These are phyloP conservation scores for Drosophila gunungcola DNA, from an alignment of 1,140 invertebrate species.

Conservation along the genomic window DNA sequence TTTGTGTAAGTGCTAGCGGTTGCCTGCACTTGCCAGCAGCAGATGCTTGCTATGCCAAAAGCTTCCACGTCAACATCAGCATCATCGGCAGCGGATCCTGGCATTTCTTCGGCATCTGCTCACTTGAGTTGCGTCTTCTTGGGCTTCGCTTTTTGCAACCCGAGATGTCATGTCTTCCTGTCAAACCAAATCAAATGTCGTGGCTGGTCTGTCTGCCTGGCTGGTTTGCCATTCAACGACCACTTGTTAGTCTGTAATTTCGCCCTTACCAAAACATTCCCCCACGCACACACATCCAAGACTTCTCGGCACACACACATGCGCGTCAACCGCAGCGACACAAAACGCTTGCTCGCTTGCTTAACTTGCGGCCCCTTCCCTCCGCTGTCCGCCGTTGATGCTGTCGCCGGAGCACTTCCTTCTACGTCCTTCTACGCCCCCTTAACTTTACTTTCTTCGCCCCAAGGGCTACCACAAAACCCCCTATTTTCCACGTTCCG, in stretches of 20 bases:
- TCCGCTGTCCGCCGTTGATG: conserved; percentile 21
- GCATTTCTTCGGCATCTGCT: conserved; percentile 73
- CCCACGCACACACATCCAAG: conserved; percentile 20
- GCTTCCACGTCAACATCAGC: conserved; percentile 5
- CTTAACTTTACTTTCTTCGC: not conserved
- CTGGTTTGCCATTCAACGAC: conserved; percentile 80
- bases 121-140: conserved; percentile 57
- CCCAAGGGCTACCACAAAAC: not conserved
- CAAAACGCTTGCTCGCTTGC: conserved; percentile 71
- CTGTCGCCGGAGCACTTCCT: conserved; percentile 14
- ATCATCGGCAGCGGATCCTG: conserved; percentile 26
- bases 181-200: conserved; percentile 82
- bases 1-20: conserved; percentile 39
- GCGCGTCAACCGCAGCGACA: conserved; percentile 67
- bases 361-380: conserved; percentile 11
- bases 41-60: conserved; percentile 16
- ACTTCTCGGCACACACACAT: conserved; percentile 14
- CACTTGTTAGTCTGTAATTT: conserved; percentile 83
- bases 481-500: conserved; percentile 36
- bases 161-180: conserved; percentile 80
- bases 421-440: not conserved
- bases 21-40: conserved; percentile 58
- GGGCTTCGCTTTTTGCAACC: conserved; percentile 34
- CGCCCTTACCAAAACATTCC: conserved; percentile 39
- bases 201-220: conserved; percentile 71